A percentile compares a stretch with the other conserved stretches of the same genome.
Conservation (phyloP, 2,888 invertebrate genomes). For the Minunthozetes semirufus region DNA sequence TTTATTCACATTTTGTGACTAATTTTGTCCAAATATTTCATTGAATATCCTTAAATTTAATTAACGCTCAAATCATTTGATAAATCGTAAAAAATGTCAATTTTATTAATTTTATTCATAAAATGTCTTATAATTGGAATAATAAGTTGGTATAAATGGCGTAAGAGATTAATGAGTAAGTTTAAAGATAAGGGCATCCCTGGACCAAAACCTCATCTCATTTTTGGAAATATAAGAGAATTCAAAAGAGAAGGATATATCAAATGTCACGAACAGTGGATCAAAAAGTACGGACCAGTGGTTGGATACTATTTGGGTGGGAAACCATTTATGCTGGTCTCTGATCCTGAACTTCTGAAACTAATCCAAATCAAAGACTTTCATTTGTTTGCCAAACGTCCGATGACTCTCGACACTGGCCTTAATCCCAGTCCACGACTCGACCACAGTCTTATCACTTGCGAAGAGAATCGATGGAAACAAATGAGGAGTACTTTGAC, state of each 20-base stretch:
- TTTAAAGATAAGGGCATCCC: slow-evolving; percentile 36
- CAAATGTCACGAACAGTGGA: slow-evolving; percentile 38
- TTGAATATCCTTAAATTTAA: too few relatives aligned
- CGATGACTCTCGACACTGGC: slow-evolving; percentile 41
- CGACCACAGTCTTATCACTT: slow-evolving; percentile 5
- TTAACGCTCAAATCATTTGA: too few relatives aligned
- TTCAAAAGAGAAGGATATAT: slow-evolving; percentile 32
- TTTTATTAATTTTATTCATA: too few relatives aligned
- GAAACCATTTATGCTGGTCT: slow-evolving; percentile 37
- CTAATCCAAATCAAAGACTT: slow-evolving; percentile 47
- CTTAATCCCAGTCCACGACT: slow-evolving; percentile 26
- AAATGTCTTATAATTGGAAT: not conserved
- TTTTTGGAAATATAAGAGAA: slow-evolving; percentile 39
- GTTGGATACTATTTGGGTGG: slow-evolving; percentile 39
- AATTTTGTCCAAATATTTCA: too few relatives aligned
- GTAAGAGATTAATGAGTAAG: not conserved
- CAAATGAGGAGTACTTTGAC: slow-evolving; percentile 41
- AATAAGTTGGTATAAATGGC: slow-evolving; percentile 3
- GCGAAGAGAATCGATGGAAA: slow-evolving; percentile 41
- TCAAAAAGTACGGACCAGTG: slow-evolving; percentile 39
- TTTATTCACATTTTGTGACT: too few relatives aligned
- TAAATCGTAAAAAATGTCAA: too few relatives aligned
- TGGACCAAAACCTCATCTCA: slow-evolving; percentile 37
- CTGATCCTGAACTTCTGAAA: slow-evolving; percentile 42
- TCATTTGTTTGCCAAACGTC: slow-evolving; percentile 45